Conservation (phyloP, 2,113 vertebrate species). For the Hippoglossus stenolepis region DNA sequence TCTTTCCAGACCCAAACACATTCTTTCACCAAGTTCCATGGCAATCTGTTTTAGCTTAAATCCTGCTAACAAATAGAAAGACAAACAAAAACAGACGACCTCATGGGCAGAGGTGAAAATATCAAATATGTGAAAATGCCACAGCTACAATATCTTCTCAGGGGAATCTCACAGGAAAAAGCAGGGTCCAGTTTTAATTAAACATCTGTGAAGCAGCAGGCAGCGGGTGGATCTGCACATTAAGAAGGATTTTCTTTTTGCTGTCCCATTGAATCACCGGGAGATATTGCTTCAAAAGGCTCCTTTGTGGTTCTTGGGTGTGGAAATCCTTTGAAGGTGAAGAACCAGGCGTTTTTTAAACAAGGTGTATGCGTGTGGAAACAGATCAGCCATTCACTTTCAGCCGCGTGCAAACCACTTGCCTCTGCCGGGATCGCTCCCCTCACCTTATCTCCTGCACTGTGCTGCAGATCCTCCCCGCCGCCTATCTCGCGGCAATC, state of each 20-base stretch:
- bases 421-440: slow-evolving; percentile 53
- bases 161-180: slow-evolving; percentile 31
- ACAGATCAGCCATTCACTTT: slow-evolving; percentile 70
- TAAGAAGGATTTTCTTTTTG: slow-evolving; percentile 45
- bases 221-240: slow-evolving; percentile 53
- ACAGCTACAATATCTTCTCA: slow-evolving; percentile 36
- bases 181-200: slow-evolving; percentile 69
- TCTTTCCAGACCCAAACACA: too few species aligned
- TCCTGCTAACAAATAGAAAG: background rate
- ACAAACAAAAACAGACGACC: background rate
- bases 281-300: slow-evolving; percentile 63
- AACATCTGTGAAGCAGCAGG: slow-evolving; percentile 66
- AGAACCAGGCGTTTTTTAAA: slow-evolving; percentile 59
- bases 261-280: slow-evolving; percentile 67
- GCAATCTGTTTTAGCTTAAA: too few species aligned
- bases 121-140: slow-evolving; percentile 43
- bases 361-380: slow-evolving; percentile 45
- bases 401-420: slow-evolving; percentile 52
- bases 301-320: slow-evolving; percentile 60
- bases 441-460: slow-evolving; percentile 49
- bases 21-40: too few species aligned
- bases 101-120: slow-evolving; percentile 27
- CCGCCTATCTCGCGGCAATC: slow-evolving; percentile 51
- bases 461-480: slow-evolving; percentile 26
- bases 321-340: slow-evolving; percentile 58